Conservation (phyloP, 2,888 invertebrate genomes). For the Caenorhabditis doughertyi region DNA sequence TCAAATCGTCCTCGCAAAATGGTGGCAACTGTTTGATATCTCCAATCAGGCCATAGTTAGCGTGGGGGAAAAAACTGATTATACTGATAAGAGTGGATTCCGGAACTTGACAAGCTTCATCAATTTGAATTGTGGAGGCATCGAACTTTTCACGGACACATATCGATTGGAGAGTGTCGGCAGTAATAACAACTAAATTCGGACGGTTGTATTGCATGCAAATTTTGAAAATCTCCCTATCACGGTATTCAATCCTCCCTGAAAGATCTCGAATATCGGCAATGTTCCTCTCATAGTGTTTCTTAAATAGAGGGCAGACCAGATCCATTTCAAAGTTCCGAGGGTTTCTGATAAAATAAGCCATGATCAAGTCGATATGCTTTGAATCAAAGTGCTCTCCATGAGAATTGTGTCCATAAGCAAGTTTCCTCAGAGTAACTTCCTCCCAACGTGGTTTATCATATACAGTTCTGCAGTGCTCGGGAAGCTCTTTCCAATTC, state of each 20-base stretch:
- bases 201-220: slow-evolving; percentile 9
- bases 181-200: slow-evolving; percentile 9
- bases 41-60: slow-evolving; percentile 18
- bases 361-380: too few relatives aligned
- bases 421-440: too few relatives aligned
- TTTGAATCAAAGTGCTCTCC: too few relatives aligned
- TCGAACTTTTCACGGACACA: neutral
- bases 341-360: too few relatives aligned
- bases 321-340: too few relatives aligned
- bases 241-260: too few relatives aligned
- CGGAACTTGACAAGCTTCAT: slow-evolving; percentile 28
- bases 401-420: neutral
- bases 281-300: too few relatives aligned
- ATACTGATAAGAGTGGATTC: slow-evolving; percentile 14
- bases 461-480: slow-evolving; percentile 6
- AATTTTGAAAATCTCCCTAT: too few relatives aligned
- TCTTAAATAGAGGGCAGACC: too few relatives aligned
- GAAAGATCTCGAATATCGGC: neutral
- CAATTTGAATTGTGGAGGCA: slow-evolving; percentile 24
- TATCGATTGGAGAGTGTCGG: neutral
- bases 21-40: slow-evolving; percentile 31
- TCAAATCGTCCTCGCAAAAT: slow-evolving; percentile 8
- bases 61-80: slow-evolving; percentile 9
- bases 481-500: neutral
- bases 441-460: neutral